Percentiles rank a stretch among this genome's conserved stretches.
Conservation (phyloP, 2,888 invertebrate genomes). For the Sesamia inferens region DNA sequence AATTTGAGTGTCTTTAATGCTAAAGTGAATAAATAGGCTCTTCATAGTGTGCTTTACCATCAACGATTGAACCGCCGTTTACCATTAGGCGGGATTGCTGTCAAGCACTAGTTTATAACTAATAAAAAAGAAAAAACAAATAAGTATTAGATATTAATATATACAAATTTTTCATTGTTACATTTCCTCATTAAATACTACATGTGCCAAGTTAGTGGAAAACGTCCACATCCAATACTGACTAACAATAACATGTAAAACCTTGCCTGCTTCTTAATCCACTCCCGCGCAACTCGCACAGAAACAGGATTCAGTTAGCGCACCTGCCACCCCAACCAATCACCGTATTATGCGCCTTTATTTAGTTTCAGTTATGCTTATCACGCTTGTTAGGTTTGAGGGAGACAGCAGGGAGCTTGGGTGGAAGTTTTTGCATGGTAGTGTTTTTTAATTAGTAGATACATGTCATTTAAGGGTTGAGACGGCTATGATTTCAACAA, state of each 20-base stretch:
- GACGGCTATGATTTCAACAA: too few species aligned
- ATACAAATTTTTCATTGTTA: too few species aligned
- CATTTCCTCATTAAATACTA: neutral
- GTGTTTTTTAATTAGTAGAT: neutral
- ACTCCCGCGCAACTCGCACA: constrained; percentile 59
- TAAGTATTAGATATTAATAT: too few species aligned
- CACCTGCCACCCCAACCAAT: constrained; percentile 61
- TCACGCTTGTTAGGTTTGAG: constrained; percentile 19
- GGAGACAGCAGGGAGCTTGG: constrained; percentile 18
- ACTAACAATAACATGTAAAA: constrained; percentile 45
- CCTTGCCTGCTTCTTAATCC: constrained; percentile 33
- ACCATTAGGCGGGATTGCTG: too few species aligned
- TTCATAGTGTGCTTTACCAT: too few species aligned
- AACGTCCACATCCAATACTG: neutral
- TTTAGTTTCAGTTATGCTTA: constrained; percentile 56
- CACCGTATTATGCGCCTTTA: constrained; percentile 46
- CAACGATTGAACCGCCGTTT: too few species aligned
- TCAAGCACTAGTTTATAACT: too few species aligned
- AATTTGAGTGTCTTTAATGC: too few species aligned
- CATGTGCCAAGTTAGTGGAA: neutral
- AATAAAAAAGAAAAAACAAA: too few species aligned
- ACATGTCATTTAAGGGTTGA: neutral
- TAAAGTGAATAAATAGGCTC: too few species aligned
- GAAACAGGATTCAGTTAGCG: constrained; percentile 61
- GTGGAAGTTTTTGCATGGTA: neutral